Evolutionary conservation across 2,888 invertebrate genomes (phyloP), one percentile per base, ranked within the genome.

Genomic region (Leptopilina syphax): DNA sequence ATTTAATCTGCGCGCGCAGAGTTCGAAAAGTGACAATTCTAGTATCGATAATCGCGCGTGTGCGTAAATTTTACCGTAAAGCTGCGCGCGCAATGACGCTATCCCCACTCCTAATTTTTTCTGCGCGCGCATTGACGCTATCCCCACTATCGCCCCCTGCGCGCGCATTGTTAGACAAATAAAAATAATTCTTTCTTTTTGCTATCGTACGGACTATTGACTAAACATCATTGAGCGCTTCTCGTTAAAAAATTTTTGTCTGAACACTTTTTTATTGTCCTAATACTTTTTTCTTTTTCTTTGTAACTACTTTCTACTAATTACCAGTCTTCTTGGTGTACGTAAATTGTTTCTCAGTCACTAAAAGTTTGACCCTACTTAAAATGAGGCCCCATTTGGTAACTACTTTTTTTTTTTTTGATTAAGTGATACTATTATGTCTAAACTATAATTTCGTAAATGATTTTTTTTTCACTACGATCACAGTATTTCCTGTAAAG

Each of bases 401-500:
- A 84, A 86, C 85, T 88, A 86, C 83, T 77, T 80, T 80, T 86
- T 76, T 78, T 84, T 68, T 7, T 5, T 47, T 47, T 9, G 47
- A 47, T 7, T 7, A 10, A 47, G 7, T 10, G 50, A 50, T 9
- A 50, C 50, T 50, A 50, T 10, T 50, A 79, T 77, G 77, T 77
- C 83, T 84, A 87, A 76, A 83, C 80, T 81, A 80, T 79, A 83
- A 82, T 79, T 66, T 76, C 81, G 82, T 70, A 70, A 77, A 82
- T 73, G 8, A 79, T 79, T 80, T 79, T 77, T 83, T 84, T 82
- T 81, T 83, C 82, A 82, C 89, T 91, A 91, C 87, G 88, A 91
- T 91, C 91, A 91, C 92, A 91, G 90, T 89, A 88, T 90, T 34
- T 89, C 84, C 87, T 88, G 89, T 90, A 90, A 87, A 87, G 87